phyloP scores from a whole-genome alignment of 2,113 vertebrate genomes.

The Rostratula benghalensis region DNA sequence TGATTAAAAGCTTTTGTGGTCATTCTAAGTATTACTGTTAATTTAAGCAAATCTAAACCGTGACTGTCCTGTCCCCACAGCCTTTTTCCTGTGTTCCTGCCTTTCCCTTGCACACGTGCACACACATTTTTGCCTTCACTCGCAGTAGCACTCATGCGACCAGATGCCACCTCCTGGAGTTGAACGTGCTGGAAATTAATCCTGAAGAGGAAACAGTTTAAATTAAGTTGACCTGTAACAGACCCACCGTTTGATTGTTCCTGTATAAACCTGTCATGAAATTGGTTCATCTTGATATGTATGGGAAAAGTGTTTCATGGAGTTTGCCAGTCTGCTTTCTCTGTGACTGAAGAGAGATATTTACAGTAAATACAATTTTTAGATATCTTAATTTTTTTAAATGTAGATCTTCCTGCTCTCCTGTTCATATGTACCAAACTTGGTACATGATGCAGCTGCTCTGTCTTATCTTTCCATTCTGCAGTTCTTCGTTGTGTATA shows the following conservation, averaged over 20 bases:
- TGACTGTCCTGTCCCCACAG: not conserved
- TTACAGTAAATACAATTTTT: not conserved
- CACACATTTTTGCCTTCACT: not conserved
- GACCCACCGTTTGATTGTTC: not conserved
- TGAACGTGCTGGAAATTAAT: not conserved
- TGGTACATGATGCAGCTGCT: not conserved
- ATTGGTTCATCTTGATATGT: not conserved
- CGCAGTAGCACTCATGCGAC: not conserved
- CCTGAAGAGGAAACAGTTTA: not conserved
- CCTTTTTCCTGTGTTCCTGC: not conserved
- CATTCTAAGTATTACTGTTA: not conserved
- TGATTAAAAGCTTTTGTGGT: not conserved
- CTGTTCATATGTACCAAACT: not conserved
- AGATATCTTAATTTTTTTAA: not conserved
- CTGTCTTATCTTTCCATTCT: not conserved
- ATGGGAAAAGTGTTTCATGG: not conserved
- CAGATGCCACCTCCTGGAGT: not conserved
- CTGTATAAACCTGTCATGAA: not conserved
- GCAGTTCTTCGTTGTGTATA: not conserved
- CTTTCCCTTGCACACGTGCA: not conserved
- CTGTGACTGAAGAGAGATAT: not conserved
- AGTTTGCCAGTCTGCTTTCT: not conserved
- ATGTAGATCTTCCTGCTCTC: not conserved
- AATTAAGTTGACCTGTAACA: not conserved
- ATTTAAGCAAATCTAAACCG: not conserved